Conservation (phyloP, 2,888 invertebrate genomes). For the Lasioglossum oenotherae region DNA sequence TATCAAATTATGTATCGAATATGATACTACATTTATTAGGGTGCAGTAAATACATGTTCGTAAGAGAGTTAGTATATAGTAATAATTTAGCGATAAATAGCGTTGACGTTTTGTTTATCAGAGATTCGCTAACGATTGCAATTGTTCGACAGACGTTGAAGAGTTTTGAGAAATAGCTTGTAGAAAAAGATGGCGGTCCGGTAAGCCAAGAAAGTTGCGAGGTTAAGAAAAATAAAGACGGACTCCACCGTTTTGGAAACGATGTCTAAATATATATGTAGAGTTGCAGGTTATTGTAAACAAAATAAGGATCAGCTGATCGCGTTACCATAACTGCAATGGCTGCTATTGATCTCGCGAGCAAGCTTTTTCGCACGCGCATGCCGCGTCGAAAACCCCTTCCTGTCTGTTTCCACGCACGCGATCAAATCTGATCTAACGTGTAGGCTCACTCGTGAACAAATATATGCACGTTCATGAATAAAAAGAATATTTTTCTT, state of each 20-base stretch:
- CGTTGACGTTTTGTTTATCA: background rate
- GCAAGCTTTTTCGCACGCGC: conserved; percentile 57
- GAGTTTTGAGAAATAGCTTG: too few relatives aligned
- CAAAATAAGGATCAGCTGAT: conserved; percentile 75
- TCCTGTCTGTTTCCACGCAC: conserved; percentile 30
- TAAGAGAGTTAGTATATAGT: background rate
- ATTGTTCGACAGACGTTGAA: background rate
- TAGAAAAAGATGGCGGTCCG: background rate
- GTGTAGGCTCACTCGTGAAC: background rate
- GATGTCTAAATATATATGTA: background rate
- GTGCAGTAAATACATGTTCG: background rate
- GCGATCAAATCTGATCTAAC: conserved; percentile 35
- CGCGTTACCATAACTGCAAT: conserved; percentile 69
- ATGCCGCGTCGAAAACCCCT: conserved; percentile 52
- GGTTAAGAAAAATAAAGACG: background rate
- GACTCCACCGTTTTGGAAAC: background rate
- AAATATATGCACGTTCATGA: background rate
- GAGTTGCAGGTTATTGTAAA: conserved; percentile 40
- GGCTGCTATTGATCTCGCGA: conserved; percentile 69
- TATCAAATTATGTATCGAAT: background rate
- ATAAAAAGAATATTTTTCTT: background rate
- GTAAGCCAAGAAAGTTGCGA: background rate
- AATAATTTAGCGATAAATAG: background rate
- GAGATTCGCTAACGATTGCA: background rate
- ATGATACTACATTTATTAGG: background rate